Evolutionary conservation across 2,113 vertebrate species (phyloP).

Genomic region (Nestor notabilis): DNA sequence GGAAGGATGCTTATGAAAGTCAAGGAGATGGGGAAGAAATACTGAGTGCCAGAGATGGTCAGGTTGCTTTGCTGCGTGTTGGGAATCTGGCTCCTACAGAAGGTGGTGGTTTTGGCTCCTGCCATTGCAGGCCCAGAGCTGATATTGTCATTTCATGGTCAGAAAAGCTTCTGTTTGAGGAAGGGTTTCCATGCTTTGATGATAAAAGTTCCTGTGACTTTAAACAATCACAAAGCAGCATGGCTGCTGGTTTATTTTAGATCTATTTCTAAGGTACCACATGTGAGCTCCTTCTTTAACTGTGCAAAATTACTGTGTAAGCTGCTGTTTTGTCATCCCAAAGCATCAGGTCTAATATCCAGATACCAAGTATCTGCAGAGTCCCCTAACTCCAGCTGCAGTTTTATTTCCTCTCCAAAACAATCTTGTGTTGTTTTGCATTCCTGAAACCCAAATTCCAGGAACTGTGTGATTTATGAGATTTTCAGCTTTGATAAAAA

Average conservation of each 20-base stretch:
- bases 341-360: background rate
- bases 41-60: background rate
- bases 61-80: background rate
- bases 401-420: background rate
- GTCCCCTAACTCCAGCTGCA: background rate
- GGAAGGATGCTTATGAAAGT: background rate
- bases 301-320: background rate
- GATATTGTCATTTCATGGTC: background rate
- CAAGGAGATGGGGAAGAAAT: background rate
- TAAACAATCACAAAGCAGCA: background rate
- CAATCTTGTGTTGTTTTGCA: background rate
- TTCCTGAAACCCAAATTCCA: background rate
- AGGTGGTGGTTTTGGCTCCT: background rate
- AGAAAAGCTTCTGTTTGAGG: background rate
- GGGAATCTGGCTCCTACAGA: background rate
- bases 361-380: background rate
- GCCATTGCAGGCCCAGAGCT: background rate
- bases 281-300: background rate
- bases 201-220: background rate
- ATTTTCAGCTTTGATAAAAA: background rate
- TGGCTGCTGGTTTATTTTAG: background rate
- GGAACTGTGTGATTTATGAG: background rate
- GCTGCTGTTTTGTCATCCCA: background rate
- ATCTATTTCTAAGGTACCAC: background rate
- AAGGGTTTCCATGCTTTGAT: background rate